Evolutionary conservation across 2,888 invertebrate genomes (phyloP).

Genomic region (Suillia variegata): DNA sequence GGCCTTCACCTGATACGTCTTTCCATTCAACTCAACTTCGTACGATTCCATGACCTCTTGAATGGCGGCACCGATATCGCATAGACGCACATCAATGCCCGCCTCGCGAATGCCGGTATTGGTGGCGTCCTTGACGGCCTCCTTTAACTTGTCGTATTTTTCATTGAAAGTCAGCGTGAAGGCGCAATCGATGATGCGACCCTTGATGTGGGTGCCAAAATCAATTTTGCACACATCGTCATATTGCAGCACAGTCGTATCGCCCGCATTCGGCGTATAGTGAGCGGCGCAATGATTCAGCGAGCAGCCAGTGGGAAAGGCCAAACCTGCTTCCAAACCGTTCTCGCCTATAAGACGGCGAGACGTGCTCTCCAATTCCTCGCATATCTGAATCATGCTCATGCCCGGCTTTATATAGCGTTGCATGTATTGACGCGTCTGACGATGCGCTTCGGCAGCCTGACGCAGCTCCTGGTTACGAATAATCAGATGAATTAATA

Average conservation of each 20-base stretch:
- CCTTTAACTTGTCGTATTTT: conserved; percentile 90
- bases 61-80: conserved; percentile 95
- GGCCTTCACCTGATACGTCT: conserved; percentile 93
- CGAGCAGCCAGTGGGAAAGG: conserved; percentile 98
- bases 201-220: conserved; percentile 98
- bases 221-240: conserved; percentile 99
- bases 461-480: conserved; percentile 77
- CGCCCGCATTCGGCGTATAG: conserved; percentile 99
- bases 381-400: conserved; percentile 99
- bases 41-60: conserved; percentile 99
- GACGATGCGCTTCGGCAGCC: conserved; percentile 97
- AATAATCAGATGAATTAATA: too few relatives aligned
- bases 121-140: conserved; percentile 97
- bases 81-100: conserved; percentile 96
- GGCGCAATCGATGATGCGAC: conserved; percentile 98
- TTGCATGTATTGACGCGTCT: conserved; percentile 76
- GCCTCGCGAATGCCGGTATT: conserved; percentile 96
- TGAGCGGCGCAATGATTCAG: conserved; percentile 99
- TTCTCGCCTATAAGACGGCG: conserved; percentile 92
- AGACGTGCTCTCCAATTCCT: conserved; percentile 91
- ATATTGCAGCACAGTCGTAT: conserved; percentile 89
- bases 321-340: conserved; percentile 90
- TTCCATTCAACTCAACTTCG: conserved; percentile 96
- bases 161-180: conserved; percentile 97
- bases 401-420: conserved; percentile 97